Conservation (phyloP, 92 coral and sea anemone genomes). For the Micromussa lordhowensis region DNA sequence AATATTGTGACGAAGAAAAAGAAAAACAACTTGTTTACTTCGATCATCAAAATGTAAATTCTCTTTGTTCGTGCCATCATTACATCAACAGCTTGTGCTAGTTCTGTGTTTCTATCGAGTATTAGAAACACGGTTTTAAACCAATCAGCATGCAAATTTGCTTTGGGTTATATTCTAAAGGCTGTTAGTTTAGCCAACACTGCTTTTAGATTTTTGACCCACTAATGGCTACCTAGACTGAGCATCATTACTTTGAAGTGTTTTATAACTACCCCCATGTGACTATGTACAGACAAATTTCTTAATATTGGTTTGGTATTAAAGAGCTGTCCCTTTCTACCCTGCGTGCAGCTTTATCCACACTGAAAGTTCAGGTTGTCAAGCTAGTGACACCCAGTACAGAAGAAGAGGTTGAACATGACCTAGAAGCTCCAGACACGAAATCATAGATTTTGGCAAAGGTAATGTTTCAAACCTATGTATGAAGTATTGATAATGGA, state of each 20-base stretch:
- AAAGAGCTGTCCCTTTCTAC: not conserved
- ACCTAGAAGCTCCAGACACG: not conserved
- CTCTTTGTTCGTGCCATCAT: no score
- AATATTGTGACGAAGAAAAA: no score
- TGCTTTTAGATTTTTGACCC: no score
- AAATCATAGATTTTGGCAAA: not conserved
- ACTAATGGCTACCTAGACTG: no score
- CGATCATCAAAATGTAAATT: no score
- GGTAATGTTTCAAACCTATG: not conserved
- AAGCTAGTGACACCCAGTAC: slow-evolving; percentile 30
- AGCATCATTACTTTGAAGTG: not conserved
- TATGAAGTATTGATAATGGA: not conserved
- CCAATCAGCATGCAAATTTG: no score
- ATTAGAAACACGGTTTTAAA: no score
- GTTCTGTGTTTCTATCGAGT: no score
- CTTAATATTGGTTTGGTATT: not conserved
- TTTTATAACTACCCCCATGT: not conserved
- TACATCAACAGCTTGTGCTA: no score
- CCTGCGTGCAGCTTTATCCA: not conserved
- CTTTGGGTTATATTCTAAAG: no score
- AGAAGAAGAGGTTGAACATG: slow-evolving; percentile 28
- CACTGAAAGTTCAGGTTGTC: not conserved
- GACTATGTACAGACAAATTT: not conserved
- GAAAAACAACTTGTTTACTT: no score
- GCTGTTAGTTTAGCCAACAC: no score